phyloP scores from a whole-genome alignment of 2,888 invertebrate genomes.

The Campoplex capitator region DNA sequence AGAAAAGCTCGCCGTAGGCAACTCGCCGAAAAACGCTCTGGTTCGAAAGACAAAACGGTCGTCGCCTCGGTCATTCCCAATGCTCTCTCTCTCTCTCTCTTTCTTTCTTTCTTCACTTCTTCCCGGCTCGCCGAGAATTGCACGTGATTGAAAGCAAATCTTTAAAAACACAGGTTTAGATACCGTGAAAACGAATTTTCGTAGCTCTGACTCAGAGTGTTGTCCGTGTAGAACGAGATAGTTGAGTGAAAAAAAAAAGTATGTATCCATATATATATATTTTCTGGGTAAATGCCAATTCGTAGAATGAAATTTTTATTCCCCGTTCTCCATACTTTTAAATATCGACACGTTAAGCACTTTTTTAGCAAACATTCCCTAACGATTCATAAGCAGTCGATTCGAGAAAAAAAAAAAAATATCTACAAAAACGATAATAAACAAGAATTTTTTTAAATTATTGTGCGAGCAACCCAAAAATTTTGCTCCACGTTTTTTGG shows the following conservation, averaged over 20 bases:
- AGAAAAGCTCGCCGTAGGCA: constrained; percentile 53
- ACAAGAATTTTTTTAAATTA: neutral
- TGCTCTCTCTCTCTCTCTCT: constrained; percentile 10
- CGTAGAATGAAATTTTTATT: constrained; percentile 45
- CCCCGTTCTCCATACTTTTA: neutral
- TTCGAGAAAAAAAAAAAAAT: neutral
- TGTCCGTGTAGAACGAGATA: constrained; percentile 69
- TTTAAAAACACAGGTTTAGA: constrained; percentile 60
- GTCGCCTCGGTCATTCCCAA: constrained; percentile 47
- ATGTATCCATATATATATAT: neutral
- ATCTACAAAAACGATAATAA: neutral
- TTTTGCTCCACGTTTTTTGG: constrained; percentile 7
- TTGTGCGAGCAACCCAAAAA: neutral
- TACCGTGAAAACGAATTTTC: constrained; percentile 72
- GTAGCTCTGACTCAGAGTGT: constrained; percentile 79
- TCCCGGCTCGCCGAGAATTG: constrained; percentile 28
- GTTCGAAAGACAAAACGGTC: constrained; percentile 50
- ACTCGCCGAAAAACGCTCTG: constrained; percentile 50
- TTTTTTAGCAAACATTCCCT: neutral
- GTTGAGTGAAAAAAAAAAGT: constrained; percentile 24
- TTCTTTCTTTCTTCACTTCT: constrained; percentile 22
- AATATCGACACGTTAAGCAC: neutral
- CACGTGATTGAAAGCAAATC: constrained; percentile 74
- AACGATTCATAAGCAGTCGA: neutral
- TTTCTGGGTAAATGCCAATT: constrained; percentile 73